Evolutionary conservation across 1,140 invertebrate genomes (phyloP), one percentile per base, ranked within the genome.

Genomic region (Drosophila kurseongensis): DNA sequence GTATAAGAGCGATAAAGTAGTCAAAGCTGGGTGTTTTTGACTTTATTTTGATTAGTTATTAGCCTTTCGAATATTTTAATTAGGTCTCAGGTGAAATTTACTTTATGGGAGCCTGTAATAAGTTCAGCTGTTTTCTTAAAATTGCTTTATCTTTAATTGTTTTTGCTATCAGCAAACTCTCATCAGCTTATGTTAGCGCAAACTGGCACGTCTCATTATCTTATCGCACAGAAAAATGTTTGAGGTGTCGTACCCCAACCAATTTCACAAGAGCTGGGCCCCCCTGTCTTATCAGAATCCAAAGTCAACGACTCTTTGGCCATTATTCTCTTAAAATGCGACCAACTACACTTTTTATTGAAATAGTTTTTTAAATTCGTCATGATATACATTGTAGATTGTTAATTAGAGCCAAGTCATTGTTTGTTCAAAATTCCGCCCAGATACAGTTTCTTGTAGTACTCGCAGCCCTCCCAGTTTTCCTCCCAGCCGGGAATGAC

Each of bases 401-500:
- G n/a, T 14, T 12, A 18, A 38, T 8, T 27, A 42, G 4, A 35
- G 1, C 9, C 32, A 51, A 18, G 23, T 56, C 38, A 66, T 51
- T 71, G 42, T 40, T 75, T 66, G n/a, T 75, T 44, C 8, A 75
- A 10, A n/a, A 75, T 41, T 5, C 45, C 40, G 12, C 56, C 55
- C 35, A 84, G 45, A 62, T 83, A 75, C 44, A 72, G 14, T 1
- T 84, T 69, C 42, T 93, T 94, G 91, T 94, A 94, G 16, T 92
- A 92, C 9, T 93, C 44, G 90, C 80, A 85, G 2, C 94, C 94
- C 16, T 93, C 93, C 79, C 93, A 95, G 81, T 97, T 97, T 42
- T 95, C 94, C 80, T 96, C 95, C 91, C 96, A 97, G 14, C 95
- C 96, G 1, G 95, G 95, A 5, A 95, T 94, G 1, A 94, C 94